Evolutionary conservation across 2,113 vertebrate genomes (phyloP), one percentile per base, ranked within the genome.

Genomic region (Crocuta crocuta): DNA sequence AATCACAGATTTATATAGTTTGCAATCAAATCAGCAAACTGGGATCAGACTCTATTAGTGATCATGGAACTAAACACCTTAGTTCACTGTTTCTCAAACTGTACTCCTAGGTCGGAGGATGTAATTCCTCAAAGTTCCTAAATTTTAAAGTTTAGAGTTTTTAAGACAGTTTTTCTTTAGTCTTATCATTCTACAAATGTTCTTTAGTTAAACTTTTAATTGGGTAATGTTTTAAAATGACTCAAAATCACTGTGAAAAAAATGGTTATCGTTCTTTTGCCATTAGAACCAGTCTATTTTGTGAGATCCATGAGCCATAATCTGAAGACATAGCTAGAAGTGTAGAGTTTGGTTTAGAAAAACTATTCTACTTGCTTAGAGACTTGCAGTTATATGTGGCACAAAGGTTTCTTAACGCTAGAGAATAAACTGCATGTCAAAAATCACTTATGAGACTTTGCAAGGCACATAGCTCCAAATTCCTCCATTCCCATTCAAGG

Each of bases 111-210:
- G 80, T 93, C 35, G 58, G 24, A 95, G 43, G 48, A 84, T 17
- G 31, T 33, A 74, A 74, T 89, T 93, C 45, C 80, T 91, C 0
- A 31, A 97, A 19, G 31, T 73, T 53, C 21, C 0, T 53, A 92
- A 33, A 6, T 45, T 96, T 91, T 95, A 81, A 90, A 50, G 31
- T 66, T 39, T 50, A 55, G 48, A 95, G 33, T 89, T 33, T 55
- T 55, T 92, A 94, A 43, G 48, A 85, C 24, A 80, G 21, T 93
- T 97, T 95, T 85, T 95, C 48, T 55, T 92, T 92, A 79, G 39
- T 91, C 39, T 82, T 74, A 73, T 26, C 28, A 31, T 19, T 86
- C 43, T 73, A 83, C 17, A 97, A 93, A 68, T 45, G 24, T 87
- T 86, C 55, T 96, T 83, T 50, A 96, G 33, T 48, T 92, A 31